These are phyloP conservation scores for Synergus umbraculus DNA, from an alignment of 2,888 invertebrate species.

Conservation along the genomic window DNA sequence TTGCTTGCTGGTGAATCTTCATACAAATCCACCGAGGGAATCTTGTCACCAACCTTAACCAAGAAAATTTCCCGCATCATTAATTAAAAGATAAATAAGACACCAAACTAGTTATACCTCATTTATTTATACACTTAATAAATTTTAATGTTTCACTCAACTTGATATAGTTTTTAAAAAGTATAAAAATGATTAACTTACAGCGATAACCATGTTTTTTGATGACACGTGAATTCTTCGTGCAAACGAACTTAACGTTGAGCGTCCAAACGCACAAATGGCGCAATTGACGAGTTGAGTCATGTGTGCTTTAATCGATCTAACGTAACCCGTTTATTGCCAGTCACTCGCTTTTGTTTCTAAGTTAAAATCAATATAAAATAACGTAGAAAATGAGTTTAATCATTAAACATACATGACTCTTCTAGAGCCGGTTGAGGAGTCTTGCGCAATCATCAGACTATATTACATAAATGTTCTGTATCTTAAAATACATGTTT, in stretches of 20 bases:
- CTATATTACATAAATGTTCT: slow-evolving; percentile 1
- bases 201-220: slow-evolving; percentile 73
- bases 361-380: not conserved
- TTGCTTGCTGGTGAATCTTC: slow-evolving; percentile 93
- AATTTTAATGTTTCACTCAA: not conserved
- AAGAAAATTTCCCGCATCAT: slow-evolving; percentile 42
- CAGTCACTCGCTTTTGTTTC: not conserved
- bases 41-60: slow-evolving; percentile 88
- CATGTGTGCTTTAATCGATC: slow-evolving; percentile 59
- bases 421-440: not conserved
- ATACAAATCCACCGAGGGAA: slow-evolving; percentile 89
- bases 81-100: not conserved
- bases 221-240: slow-evolving; percentile 65
- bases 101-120: not conserved
- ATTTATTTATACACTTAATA: not conserved
- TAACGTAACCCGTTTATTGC: not conserved
- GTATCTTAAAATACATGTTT: not conserved
- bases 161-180: not conserved
- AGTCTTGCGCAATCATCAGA: slow-evolving; percentile 18
- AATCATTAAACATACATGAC: not conserved
- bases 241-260: slow-evolving; percentile 59
- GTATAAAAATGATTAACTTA: slow-evolving; percentile 58
- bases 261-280: slow-evolving; percentile 60
- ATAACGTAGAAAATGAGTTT: not conserved
- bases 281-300: slow-evolving; percentile 64